phyloP scores from a whole-genome alignment of 2,888 invertebrate species.

The Drosophila mimetica region DNA sequence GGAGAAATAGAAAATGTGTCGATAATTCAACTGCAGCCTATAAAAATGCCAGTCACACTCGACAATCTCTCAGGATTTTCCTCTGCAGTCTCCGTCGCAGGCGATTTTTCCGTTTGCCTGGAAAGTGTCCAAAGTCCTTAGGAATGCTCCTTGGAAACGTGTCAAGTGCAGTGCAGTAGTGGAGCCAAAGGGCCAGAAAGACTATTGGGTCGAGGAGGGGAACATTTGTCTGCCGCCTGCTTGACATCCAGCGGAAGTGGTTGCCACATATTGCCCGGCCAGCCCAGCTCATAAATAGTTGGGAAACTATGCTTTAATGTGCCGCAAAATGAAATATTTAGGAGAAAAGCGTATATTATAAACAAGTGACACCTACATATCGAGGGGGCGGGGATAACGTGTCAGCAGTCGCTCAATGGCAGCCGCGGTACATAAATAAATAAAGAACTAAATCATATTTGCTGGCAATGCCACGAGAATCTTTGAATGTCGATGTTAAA shows the following conservation, averaged over 20 bases:
- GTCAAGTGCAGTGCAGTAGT: constrained; percentile 77
- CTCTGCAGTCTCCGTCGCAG: not conserved
- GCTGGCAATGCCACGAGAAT: constrained; percentile 31
- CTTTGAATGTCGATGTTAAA: constrained; percentile 26
- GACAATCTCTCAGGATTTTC: constrained; percentile 25
- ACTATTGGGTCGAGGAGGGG: constrained; percentile 22
- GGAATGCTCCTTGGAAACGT: constrained; percentile 52
- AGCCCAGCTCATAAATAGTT: constrained; percentile 26
- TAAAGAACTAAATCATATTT: constrained; percentile 57
- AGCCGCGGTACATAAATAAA: constrained; percentile 69
- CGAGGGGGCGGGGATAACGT: constrained; percentile 51
- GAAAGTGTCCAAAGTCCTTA: constrained; percentile 48
- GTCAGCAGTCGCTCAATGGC: constrained; percentile 76
- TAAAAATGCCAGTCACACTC: constrained; percentile 64
- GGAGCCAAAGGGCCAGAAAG: constrained; percentile 37
- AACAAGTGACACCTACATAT: constrained; percentile 53
- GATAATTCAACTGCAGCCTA: constrained; percentile 57
- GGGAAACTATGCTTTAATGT: constrained; percentile 49
- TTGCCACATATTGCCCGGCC: constrained; percentile 39
- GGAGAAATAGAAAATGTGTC: constrained; percentile 50
- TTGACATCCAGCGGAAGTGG: constrained; percentile 46
- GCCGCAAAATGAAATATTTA: constrained; percentile 54
- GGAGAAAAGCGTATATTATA: constrained; percentile 23
- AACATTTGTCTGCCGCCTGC: constrained; percentile 47
- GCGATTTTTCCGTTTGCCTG: constrained; percentile 22